Percentiles rank a stretch among this genome's conserved stretches.
These are phyloP conservation scores for Acrobasis consociella DNA, from an alignment of 2,888 invertebrate genomes.

Conservation along the genomic window DNA sequence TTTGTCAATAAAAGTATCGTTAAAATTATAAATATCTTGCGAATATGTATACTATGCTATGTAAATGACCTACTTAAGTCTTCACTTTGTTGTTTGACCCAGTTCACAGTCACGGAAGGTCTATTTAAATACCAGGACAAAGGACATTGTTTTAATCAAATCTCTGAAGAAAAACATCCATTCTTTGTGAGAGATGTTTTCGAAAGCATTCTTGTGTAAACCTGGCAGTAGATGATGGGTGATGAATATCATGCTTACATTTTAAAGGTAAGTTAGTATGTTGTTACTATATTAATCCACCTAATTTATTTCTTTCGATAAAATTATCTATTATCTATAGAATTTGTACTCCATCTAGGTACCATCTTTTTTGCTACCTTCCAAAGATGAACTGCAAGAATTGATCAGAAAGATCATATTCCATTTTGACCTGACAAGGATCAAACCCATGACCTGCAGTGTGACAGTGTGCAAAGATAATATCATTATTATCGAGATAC, in stretches of 20 bases:
- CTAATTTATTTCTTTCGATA: no score
- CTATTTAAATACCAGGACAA: neutral
- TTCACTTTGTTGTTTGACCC: conserved; percentile 46
- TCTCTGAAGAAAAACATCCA: conserved; percentile 9
- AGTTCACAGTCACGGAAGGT: conserved; percentile 21
- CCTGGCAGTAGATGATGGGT: conserved; percentile 55
- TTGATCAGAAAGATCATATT: no score
- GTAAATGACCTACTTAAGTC: conserved; percentile 54
- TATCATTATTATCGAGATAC: no score
- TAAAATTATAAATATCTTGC: neutral
- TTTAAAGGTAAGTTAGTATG: conserved; percentile 38
- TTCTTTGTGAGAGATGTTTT: conserved; percentile 29
- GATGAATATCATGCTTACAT: conserved; percentile 36
- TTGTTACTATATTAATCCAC: no score
- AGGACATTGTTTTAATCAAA: neutral
- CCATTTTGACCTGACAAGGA: no score
- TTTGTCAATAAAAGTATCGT: conserved; percentile 51
- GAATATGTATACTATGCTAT: conserved; percentile 24
- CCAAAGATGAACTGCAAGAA: no score
- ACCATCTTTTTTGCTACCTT: no score
- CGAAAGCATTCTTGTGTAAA: conserved; percentile 24
- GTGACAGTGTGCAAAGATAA: no score
- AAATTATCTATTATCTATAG: no score
- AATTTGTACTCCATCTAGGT: no score
- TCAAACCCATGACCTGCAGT: no score